phyloP scores from a whole-genome alignment of 2,888 invertebrate species.

The Tridacna crocea region DNA sequence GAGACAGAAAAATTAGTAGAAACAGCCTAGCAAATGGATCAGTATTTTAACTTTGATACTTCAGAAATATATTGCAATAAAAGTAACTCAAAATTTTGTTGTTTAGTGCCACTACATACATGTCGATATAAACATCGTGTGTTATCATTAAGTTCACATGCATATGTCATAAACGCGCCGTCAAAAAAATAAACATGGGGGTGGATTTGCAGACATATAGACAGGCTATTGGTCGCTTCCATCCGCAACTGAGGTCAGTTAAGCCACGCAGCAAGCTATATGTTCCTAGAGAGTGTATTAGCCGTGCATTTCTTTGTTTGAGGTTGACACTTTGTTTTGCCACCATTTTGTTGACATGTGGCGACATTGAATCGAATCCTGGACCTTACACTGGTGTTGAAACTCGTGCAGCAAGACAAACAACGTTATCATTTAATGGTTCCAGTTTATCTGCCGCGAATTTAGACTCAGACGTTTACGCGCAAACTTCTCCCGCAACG shows the following conservation, averaged over 20 bases:
- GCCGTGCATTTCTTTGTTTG: neutral
- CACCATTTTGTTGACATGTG: slow-evolving; percentile 8
- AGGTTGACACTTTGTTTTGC: neutral
- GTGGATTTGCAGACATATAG: no score
- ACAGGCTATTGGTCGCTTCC: no score
- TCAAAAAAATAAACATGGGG: no score
- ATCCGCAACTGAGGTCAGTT: neutral
- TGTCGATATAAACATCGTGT: no score
- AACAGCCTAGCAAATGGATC: slow-evolving; percentile 14
- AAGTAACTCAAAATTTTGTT: no score
- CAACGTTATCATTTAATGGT: neutral
- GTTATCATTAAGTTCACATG: no score
- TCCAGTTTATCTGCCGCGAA: neutral
- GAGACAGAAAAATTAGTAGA: slow-evolving; percentile 26
- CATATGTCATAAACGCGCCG: no score
- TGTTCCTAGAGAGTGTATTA: neutral
- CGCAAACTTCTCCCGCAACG: neutral
- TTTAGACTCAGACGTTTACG: neutral
- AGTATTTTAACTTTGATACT: neutral
- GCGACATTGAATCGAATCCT: slow-evolving; percentile 8
- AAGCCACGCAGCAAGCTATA: neutral
- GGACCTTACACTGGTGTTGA: neutral
- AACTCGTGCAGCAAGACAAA: neutral
- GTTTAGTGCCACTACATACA: no score
- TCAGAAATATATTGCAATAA: no score